Evolutionary conservation across 2,888 invertebrate genomes (phyloP).

Genomic region (Sclerodermus sp.): DNA sequence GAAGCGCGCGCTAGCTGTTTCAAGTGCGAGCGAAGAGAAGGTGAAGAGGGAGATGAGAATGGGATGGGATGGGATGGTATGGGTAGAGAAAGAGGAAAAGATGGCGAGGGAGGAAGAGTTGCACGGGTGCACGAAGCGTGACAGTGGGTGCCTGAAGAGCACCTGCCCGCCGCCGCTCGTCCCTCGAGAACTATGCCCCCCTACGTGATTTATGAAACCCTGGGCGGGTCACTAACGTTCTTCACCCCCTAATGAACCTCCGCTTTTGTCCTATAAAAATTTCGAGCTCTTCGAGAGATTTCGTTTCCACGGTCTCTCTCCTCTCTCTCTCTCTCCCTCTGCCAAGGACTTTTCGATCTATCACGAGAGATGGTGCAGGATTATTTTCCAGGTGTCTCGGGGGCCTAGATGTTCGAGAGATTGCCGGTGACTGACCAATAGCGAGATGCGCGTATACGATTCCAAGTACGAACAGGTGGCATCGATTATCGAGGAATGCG

Average conservation of each 20-base stretch:
- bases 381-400: no score
- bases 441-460: constrained; percentile 10
- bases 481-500: constrained; percentile 33
- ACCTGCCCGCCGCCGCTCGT: constrained; percentile 58
- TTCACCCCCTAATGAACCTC: no score
- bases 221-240: no score
- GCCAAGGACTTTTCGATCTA: no score
- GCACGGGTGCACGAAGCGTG: constrained; percentile 55
- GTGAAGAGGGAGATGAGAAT: constrained; percentile 14
- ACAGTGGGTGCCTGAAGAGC: constrained; percentile 52
- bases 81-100: constrained; percentile 20
- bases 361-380: no score
- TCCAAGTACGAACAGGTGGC: constrained; percentile 33
- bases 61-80: constrained; percentile 5
- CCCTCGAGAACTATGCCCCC: constrained; percentile 38
- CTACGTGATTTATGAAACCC: constrained; percentile 46
- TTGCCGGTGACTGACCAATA: no score
- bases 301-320: not conserved
- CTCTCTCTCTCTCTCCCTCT: no score
- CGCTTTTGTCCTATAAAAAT: no score
- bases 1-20: constrained; percentile 16
- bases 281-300: not conserved
- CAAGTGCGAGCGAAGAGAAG: constrained; percentile 7
- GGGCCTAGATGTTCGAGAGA: no score
- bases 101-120: constrained; percentile 34